Percentiles rank a stretch among this genome's conserved stretches.
Evolutionary conservation across 2,888 invertebrate genomes (phyloP).

Genomic region (Spisula subtruncata): DNA sequence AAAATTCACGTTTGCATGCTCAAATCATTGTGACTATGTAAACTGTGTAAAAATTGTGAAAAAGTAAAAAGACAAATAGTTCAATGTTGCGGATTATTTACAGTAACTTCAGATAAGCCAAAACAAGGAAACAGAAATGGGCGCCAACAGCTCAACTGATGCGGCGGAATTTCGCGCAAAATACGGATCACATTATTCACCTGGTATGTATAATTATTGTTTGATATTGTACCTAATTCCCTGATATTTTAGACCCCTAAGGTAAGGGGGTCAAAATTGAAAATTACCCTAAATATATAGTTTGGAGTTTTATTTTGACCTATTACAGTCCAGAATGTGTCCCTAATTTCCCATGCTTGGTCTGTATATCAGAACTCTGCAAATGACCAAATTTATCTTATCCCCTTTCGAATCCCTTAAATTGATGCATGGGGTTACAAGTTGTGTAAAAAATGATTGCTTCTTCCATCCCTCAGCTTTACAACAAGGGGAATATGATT

Average conservation of each 20-base stretch:
- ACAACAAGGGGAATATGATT: background rate
- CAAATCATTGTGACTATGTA: background rate
- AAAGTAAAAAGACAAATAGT: background rate
- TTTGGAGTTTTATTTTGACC: constrained; percentile 17
- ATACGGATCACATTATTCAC: constrained; percentile 59
- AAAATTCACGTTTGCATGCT: background rate
- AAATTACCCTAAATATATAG: background rate
- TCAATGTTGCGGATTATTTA: constrained; percentile 46
- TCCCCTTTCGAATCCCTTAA: background rate
- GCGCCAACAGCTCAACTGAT: constrained; percentile 70
- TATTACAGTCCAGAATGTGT: constrained; percentile 8
- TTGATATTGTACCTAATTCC: constrained; percentile 26
- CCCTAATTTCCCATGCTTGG: background rate
- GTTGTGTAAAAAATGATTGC: background rate
- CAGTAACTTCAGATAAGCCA: constrained; percentile 40
- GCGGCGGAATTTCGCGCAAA: constrained; percentile 58
- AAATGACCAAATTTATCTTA: constrained; percentile 4
- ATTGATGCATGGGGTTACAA: background rate
- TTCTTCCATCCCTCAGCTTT: background rate
- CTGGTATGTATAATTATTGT: constrained; percentile 63
- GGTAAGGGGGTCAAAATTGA: constrained; percentile 46
- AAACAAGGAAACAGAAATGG: constrained; percentile 60
- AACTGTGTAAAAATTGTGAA: background rate
- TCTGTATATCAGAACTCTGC: background rate
- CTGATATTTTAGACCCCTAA: background rate